Evolutionary conservation across 2,888 invertebrate species (phyloP).

Genomic region (Notocelia uddmanniana): DNA sequence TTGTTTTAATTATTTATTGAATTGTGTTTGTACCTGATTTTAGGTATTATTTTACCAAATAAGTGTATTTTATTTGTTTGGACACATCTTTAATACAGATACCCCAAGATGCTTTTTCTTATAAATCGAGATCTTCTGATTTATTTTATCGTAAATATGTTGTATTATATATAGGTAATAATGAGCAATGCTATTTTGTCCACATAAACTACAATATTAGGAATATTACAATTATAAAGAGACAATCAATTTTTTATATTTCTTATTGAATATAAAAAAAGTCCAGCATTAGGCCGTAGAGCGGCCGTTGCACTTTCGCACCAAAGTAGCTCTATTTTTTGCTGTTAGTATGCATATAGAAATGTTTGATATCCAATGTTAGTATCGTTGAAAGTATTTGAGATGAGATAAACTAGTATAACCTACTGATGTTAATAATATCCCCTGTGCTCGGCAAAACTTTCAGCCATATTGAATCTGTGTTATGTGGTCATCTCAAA

Average conservation of each 20-base stretch:
- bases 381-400: neutral
- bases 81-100: neutral
- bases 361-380: neutral
- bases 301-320: neutral
- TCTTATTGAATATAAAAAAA: neutral
- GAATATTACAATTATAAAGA: conserved; percentile 10
- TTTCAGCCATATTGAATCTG: neutral
- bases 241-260: conserved; percentile 30
- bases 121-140: neutral
- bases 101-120: conserved; percentile 1
- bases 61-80: neutral
- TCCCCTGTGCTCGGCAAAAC: neutral
- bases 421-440: neutral
- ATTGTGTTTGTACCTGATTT: conserved; percentile 33
- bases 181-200: neutral
- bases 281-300: neutral
- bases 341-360: neutral
- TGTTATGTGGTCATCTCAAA: neutral
- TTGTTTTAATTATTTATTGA: neutral
- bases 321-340: neutral
- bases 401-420: neutral
- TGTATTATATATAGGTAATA: neutral
- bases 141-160: neutral
- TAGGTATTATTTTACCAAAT: conserved; percentile 30
- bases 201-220: conserved; percentile 2